phyloP scores from a whole-genome alignment of 2,888 invertebrate genomes.

The Rotaria magnacalcarata region DNA sequence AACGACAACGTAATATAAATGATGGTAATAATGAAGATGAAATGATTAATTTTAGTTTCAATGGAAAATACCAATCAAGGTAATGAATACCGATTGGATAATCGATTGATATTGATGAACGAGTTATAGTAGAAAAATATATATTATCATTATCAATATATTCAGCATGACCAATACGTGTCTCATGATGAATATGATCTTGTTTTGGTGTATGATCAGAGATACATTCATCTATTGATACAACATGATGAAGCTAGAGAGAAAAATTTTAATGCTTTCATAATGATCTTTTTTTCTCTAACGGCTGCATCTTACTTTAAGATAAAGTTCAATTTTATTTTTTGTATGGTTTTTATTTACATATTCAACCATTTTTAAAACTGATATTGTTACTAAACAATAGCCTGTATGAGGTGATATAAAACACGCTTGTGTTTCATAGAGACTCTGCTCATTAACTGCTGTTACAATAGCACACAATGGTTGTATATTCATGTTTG shows the following conservation, averaged over 20 bases:
- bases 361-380: background rate
- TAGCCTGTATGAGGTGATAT: slow-evolving; percentile 4
- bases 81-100: slow-evolving; percentile 26
- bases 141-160: slow-evolving; percentile 25
- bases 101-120: background rate
- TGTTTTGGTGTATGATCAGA: slow-evolving; percentile 20
- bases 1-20: background rate
- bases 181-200: slow-evolving; percentile 10
- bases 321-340: slow-evolving; percentile 29
- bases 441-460: background rate
- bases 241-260: slow-evolving; percentile 30
- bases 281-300: too few relatives aligned
- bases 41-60: background rate
- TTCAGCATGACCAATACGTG: slow-evolving; percentile 31
- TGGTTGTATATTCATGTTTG: background rate
- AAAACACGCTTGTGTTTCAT: background rate
- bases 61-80: background rate
- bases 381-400: slow-evolving; percentile 22
- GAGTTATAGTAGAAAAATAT: background rate
- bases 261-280: background rate
- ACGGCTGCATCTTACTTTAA: background rate
- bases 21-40: background rate
- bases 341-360: background rate
- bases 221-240: background rate
- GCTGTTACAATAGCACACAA: background rate